These are phyloP conservation scores for Lamprologus callipterus DNA, from an alignment of 2,113 vertebrate species.

Conservation along the genomic window DNA sequence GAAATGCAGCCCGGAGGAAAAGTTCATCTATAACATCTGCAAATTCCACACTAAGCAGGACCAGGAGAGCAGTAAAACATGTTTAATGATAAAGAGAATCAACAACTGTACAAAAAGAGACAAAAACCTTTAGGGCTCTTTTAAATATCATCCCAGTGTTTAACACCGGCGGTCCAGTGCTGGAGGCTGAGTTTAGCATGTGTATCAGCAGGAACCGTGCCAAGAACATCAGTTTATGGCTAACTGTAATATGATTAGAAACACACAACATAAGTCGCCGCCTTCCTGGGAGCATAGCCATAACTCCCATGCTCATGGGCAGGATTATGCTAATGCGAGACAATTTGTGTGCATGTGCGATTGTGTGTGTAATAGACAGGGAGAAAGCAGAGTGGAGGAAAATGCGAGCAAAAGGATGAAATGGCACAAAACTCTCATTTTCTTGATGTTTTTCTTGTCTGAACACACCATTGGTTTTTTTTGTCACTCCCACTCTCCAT, in stretches of 20 bases:
- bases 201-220: conserved; percentile 29
- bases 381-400: background rate
- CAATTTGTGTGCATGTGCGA: background rate
- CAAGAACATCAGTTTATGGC: conserved; percentile 51
- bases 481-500: background rate
- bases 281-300: conserved; percentile 37
- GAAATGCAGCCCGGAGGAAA: background rate
- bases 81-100: background rate
- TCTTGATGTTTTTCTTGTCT: background rate
- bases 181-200: conserved; percentile 12
- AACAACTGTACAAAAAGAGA: background rate
- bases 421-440: background rate
- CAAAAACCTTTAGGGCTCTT: background rate
- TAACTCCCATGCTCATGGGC: conserved; percentile 43
- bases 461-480: background rate
- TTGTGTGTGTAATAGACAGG: background rate
- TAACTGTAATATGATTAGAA: conserved; percentile 62
- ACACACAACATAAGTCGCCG: conserved; percentile 44
- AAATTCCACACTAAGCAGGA: background rate
- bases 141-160: background rate
- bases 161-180: background rate
- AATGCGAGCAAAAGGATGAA: background rate
- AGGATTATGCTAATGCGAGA: conserved; percentile 55
- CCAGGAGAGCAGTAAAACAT: background rate
- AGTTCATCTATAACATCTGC: background rate